Conservation (phyloP, 2,113 vertebrate species). For the Dromas ardeola region DNA sequence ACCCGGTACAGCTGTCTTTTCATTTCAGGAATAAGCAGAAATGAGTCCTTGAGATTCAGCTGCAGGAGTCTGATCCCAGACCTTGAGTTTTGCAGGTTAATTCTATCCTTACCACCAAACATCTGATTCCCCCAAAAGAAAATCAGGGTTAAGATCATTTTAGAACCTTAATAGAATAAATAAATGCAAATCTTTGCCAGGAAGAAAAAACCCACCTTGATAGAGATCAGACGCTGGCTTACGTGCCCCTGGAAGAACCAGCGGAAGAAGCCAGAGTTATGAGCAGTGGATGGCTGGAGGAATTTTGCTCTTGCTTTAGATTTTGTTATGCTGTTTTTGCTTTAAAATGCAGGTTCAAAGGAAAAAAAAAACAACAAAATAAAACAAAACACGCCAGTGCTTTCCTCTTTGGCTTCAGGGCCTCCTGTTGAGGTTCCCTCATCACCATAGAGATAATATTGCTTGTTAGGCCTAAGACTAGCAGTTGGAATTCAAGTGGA, state of each 20-base stretch:
- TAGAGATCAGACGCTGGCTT: not conserved
- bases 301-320: conserved; percentile 43
- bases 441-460: conserved; percentile 65
- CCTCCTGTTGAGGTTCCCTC: conserved; percentile 64
- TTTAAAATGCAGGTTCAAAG: conserved; percentile 54
- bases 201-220: not conserved
- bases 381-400: not conserved
- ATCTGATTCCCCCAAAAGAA: not conserved
- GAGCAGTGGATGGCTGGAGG: not conserved
- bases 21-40: not conserved
- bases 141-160: not conserved
- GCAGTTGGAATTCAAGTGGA: conserved; percentile 69
- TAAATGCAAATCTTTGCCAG: conserved; percentile 7
- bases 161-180: not conserved
- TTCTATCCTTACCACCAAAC: not conserved
- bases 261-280: not conserved
- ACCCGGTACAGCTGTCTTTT: not conserved
- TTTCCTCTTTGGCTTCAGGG: conserved; percentile 48
- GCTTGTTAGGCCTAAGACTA: conserved; percentile 60
- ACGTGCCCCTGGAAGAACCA: not conserved
- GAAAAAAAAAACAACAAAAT: not conserved
- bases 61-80: not conserved
- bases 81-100: not conserved
- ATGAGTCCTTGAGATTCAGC: not conserved
- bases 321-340: conserved; percentile 18